A percentile compares a stretch with the other conserved stretches of the same genome.
Evolutionary conservation across 1,140 invertebrate species (phyloP).

Genomic region (Ptiloglossa arizonensis): DNA sequence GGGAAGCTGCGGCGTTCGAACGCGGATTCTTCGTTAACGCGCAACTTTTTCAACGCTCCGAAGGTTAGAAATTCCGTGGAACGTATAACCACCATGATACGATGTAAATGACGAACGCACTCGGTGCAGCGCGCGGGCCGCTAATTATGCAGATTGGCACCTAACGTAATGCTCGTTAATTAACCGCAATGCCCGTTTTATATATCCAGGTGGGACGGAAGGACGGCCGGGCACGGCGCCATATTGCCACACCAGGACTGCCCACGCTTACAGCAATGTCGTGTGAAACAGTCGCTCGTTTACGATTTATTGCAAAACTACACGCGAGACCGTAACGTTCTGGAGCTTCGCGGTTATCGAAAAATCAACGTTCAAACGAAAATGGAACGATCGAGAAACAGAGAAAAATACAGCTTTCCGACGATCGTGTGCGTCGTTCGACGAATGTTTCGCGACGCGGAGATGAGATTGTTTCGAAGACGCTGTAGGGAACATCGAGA

Average conservation of each 20-base stretch:
- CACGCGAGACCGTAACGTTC: neutral
- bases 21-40: neutral
- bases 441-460: neutral
- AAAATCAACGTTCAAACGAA: no score
- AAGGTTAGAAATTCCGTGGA: neutral
- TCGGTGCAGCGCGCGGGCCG: constrained; percentile 59
- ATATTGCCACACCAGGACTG: constrained; percentile 57
- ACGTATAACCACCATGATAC: constrained; percentile 56
- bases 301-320: constrained; percentile 44
- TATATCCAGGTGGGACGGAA: constrained; percentile 67
- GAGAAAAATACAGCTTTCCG: neutral
- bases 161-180: constrained; percentile 75
- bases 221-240: constrained; percentile 66
- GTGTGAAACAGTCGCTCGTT: constrained; percentile 44
- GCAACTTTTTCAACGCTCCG: no score
- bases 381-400: no score
- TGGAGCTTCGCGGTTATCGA: neutral
- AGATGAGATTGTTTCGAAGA: no score
- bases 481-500: no score
- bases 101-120: constrained; percentile 69
- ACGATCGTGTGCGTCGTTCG: neutral
- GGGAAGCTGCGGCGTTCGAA: no score
- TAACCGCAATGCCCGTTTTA: constrained; percentile 71
- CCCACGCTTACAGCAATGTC: constrained; percentile 49
- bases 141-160: constrained; percentile 75